Percentiles rank a stretch among this genome's conserved stretches.
Conservation (phyloP, 2,113 vertebrate genomes). For the Chiloscyllium plagiosum region DNA sequence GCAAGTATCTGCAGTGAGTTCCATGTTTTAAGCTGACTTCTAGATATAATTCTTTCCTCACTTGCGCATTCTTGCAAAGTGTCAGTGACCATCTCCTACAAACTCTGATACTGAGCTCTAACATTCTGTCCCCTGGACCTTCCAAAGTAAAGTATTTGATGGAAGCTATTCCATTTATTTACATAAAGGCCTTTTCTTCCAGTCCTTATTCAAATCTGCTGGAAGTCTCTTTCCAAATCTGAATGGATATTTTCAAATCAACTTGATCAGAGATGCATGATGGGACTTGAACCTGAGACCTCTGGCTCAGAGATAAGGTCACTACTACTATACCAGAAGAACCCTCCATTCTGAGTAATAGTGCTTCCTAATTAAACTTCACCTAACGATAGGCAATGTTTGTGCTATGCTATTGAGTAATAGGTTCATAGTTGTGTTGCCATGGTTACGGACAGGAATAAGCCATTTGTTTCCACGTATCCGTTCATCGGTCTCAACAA, state of each 20-base stretch:
- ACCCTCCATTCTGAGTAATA: not conserved
- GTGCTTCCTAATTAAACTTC: no score
- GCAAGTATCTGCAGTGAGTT: not conserved
- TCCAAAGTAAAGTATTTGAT: not conserved
- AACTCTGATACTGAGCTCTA: not conserved
- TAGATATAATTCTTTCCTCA: not conserved
- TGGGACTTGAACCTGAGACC: no score
- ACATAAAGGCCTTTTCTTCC: no score
- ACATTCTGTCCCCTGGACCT: not conserved
- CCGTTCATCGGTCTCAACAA: not conserved
- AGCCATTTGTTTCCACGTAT: not conserved
- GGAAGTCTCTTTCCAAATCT: not conserved
- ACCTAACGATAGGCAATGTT: not conserved
- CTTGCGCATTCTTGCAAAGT: not conserved
- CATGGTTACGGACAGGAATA: not conserved
- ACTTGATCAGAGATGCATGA: no score
- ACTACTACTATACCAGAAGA: no score
- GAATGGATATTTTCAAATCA: not conserved
- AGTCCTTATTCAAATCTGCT: not conserved
- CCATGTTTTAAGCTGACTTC: not conserved
- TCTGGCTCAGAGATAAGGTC: no score
- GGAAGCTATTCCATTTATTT: not conserved
- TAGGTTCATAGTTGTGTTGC: not conserved
- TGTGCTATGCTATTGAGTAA: not conserved
- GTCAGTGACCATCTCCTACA: not conserved